Conservation (phyloP, 2,797 vertebrate genomes). For the Peromyscus attwateri region DNA sequence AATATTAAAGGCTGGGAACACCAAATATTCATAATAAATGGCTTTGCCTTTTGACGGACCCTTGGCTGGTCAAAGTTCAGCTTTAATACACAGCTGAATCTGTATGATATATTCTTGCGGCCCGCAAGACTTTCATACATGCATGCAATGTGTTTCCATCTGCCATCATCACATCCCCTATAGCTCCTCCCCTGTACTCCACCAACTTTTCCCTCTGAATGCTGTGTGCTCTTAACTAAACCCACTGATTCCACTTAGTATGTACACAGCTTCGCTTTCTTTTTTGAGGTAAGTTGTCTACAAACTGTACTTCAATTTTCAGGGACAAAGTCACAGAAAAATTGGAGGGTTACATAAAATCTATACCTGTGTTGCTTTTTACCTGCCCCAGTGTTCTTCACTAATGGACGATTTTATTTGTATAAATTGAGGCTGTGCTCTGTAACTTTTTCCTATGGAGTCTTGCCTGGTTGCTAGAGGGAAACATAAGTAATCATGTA, state of each 20-base stretch:
- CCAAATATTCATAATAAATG: too few species aligned
- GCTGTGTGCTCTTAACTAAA: neutral
- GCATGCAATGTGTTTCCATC: neutral
- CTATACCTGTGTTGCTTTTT: neutral
- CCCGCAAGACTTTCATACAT: neutral
- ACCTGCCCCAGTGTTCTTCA: neutral
- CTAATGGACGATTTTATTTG: neutral
- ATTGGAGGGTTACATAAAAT: neutral
- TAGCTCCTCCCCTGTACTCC: neutral
- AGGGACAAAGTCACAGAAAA: neutral
- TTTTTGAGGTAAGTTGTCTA: neutral
- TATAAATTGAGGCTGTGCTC: conserved; percentile 20
- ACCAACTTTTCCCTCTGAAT: neutral
- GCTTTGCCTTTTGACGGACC: too few species aligned
- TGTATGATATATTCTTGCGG: too few species aligned
- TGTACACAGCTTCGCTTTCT: neutral
- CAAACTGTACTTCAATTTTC: neutral
- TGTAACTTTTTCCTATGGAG: conserved; percentile 16
- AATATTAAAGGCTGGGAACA: too few species aligned
- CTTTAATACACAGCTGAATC: too few species aligned
- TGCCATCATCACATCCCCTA: too few species aligned
- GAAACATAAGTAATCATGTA: neutral
- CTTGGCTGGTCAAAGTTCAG: too few species aligned
- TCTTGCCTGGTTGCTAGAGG: conserved; percentile 47
- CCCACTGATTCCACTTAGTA: too few species aligned